phyloP scores from a whole-genome alignment of 1,140 invertebrate genomes.

The Penaeus chinensis region DNA sequence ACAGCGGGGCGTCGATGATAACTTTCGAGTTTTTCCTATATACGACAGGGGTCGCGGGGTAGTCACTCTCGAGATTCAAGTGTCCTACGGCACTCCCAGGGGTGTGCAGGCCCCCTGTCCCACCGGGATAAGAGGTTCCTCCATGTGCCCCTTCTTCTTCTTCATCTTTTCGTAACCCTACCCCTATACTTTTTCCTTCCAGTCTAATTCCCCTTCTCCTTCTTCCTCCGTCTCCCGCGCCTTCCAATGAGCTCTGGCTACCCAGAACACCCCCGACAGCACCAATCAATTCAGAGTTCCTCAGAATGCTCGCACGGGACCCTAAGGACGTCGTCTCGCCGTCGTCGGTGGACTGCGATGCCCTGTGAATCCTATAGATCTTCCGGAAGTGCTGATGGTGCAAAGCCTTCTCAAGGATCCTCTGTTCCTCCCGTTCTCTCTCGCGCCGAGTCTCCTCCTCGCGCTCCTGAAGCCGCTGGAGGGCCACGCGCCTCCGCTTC shows the following conservation, averaged over 20 bases:
- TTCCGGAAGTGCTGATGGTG: constrained; percentile 5
- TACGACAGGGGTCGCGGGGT: no score
- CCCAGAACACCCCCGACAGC: neutral
- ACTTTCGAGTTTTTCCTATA: no score
- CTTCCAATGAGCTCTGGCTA: constrained; percentile 2
- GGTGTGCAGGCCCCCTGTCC: no score
- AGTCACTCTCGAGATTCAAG: no score
- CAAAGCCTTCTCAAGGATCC: constrained; percentile 1
- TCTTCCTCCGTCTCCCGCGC: neutral
- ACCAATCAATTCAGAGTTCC: neutral
- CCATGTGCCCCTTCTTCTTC: no score
- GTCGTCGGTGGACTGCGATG: constrained; percentile 11
- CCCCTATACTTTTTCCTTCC: no score
- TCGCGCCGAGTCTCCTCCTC: neutral
- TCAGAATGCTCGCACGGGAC: neutral
- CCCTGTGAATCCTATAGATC: neutral
- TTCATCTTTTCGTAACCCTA: no score
- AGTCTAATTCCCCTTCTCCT: no score
- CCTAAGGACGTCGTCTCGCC: constrained; percentile 3
- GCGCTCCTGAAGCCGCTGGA: constrained; percentile 13
- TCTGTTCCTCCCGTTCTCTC: constrained; percentile 10
- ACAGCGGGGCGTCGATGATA: no score
- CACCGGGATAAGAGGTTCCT: no score
- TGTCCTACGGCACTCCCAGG: no score
- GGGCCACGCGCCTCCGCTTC: neutral